phyloP scores from a whole-genome alignment of 2,888 invertebrate species.

The Lumbricus terrestris region DNA sequence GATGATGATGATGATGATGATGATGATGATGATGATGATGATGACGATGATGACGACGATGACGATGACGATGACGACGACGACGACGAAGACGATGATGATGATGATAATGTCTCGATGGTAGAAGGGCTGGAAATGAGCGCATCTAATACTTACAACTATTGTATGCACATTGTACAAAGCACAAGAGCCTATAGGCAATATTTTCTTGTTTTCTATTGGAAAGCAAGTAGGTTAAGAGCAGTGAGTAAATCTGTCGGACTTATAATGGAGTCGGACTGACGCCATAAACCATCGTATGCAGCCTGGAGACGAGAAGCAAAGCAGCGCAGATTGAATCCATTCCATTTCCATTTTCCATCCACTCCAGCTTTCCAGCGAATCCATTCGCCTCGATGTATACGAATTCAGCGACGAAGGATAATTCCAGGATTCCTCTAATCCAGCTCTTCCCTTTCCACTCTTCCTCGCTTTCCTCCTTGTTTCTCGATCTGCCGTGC shows the following conservation, averaged over 20 bases:
- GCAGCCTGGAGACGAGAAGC: not conserved
- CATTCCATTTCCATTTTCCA: not conserved
- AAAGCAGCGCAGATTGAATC: not conserved
- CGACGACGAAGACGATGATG: too few species aligned
- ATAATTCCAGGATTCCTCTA: not conserved
- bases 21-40: conserved; percentile 29
- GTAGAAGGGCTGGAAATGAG: not conserved
- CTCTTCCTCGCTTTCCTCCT: not conserved
- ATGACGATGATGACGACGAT: conserved; percentile 20
- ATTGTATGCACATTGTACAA: too few species aligned
- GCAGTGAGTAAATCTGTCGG: too few species aligned
- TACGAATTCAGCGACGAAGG: not conserved
- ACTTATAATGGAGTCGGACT: not conserved
- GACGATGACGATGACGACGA: too few species aligned
- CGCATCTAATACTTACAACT: too few species aligned
- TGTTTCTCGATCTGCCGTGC: not conserved
- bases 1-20: conserved; percentile 31
- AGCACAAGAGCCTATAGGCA: too few species aligned
- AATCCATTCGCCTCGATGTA: not conserved
- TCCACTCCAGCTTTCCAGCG: not conserved
- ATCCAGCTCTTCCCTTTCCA: not conserved
- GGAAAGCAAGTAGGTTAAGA: too few species aligned
- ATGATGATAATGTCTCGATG: too few species aligned
- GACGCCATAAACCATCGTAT: not conserved
- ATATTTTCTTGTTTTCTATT: too few species aligned